Conservation (phyloP, 1,140 invertebrate species). For the Ceratosolen solmsi region DNA sequence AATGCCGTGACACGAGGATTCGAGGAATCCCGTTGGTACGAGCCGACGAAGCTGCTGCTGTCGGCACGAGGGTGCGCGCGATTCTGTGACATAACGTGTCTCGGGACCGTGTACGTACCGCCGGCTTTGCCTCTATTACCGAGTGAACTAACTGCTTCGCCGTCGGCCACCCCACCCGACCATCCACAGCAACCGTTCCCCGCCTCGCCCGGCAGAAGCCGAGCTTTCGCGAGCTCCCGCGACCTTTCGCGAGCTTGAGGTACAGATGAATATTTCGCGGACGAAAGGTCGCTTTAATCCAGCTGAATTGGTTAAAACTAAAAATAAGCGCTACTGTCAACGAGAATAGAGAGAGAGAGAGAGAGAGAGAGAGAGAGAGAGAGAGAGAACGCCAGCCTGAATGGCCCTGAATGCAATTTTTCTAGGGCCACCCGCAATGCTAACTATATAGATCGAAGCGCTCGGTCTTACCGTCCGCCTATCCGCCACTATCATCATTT, state of each 20-base stretch:
- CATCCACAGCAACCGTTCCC: not conserved
- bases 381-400: too few species aligned
- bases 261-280: not conserved
- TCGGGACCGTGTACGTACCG: not conserved
- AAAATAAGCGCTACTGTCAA: not conserved
- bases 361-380: constrained; percentile 22
- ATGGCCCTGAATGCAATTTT: not conserved
- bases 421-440: not conserved
- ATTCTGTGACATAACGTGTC: constrained; percentile 44
- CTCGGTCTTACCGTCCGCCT: not conserved
- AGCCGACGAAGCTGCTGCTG: not conserved
- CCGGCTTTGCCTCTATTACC: not conserved
- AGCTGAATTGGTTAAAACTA: constrained; percentile 6
- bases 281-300: constrained; percentile 22
- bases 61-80: constrained; percentile 35
- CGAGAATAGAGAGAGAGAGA: not conserved
- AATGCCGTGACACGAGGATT: not conserved
- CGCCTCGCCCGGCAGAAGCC: not conserved
- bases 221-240: not conserved
- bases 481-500: too few species aligned
- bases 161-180: not conserved
- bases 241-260: constrained; percentile 38
- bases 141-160: not conserved
- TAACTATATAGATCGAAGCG: too few species aligned
- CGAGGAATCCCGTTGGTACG: not conserved